Conservation (phyloP, 2,888 invertebrate species). For the Caenorhabditis sinica region DNA sequence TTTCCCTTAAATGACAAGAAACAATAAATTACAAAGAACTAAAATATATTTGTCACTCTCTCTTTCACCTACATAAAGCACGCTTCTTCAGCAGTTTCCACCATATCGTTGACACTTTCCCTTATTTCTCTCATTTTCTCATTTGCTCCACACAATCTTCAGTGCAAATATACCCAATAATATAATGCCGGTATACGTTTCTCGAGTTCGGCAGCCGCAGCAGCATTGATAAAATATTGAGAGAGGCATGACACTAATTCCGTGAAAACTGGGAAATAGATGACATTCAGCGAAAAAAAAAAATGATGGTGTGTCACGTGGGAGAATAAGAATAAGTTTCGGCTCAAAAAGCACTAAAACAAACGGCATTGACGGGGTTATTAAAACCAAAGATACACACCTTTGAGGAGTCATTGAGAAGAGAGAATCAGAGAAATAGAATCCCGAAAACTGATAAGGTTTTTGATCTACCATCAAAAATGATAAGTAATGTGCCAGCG, state of each 20-base stretch:
- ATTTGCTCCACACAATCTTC: not conserved
- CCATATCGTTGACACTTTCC: not conserved
- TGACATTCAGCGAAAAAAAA: constrained; percentile 21
- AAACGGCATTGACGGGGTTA: constrained; percentile 15
- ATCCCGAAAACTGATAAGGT: not conserved
- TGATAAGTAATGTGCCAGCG: constrained; percentile 31
- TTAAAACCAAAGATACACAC: constrained; percentile 37
- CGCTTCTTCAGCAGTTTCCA: constrained; percentile 10
- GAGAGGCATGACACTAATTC: not conserved
- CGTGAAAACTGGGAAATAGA: constrained; percentile 11
- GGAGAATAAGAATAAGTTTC: not conserved
- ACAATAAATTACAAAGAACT: not conserved
- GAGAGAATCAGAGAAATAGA: not conserved
- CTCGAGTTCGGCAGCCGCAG: not conserved
- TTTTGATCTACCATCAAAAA: constrained; percentile 26
- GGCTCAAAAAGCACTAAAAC: constrained; percentile 20
- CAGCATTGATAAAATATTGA: not conserved
- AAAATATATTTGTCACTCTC: constrained; percentile 15
- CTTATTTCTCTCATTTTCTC: not conserved
- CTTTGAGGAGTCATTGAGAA: not conserved
- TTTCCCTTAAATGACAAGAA: not conserved
- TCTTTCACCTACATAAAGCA: constrained; percentile 8
- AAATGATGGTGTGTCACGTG: constrained; percentile 36
- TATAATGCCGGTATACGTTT: no score
- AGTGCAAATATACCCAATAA: constrained; percentile 13